Evolutionary conservation across 1,140 invertebrate genomes (phyloP), one percentile per base, ranked within the genome.

Genomic region (Nephila pilipes): DNA sequence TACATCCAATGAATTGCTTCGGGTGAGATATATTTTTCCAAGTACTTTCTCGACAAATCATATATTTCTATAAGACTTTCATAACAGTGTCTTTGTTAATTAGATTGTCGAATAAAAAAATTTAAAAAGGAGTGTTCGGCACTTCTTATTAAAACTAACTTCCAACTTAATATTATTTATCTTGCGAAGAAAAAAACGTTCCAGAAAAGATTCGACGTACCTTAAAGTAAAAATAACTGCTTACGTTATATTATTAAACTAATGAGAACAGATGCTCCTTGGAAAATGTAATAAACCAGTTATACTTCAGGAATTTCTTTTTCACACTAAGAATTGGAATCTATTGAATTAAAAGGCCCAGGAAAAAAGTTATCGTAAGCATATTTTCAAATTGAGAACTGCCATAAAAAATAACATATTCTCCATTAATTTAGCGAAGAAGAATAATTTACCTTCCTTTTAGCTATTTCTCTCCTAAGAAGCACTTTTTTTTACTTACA

Each of bases 281-380:
- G 32, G 29, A 75, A 60, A 75, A 75, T 75, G 25, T 20, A 75
- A 75, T 75, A 75, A 75, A 75, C 14, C 2, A 29, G 14, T 32
- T 36, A 75, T 75, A 18, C 32, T 36, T 36, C 32, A 16, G 12
- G 25, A 75, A 4, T 6, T 18, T 75, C 69, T 75, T 75, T 3
- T 16, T 18, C 18, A 18, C 29, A 18, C 32, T 36, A 32, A 20
- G 69, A 36, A 75, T 10, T 1, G 29, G 69, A 75, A 32, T 10
- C 18, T 75, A 75, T 75, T 75, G 69, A 75, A 75, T 75, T 75
- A 75, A 75, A 75, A 75, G 18, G 25, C 25, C 16, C 63, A n/a
- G 25, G 63, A n/a, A 75, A 75, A 69, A 75, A 75, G 29, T 75
- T 75, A 75, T 75, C 29, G 65, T 18, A 75, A 75, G 32, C 69